These are phyloP conservation scores for Tichodroma muraria DNA, from an alignment of 2,113 vertebrate species.

Conservation along the genomic window DNA sequence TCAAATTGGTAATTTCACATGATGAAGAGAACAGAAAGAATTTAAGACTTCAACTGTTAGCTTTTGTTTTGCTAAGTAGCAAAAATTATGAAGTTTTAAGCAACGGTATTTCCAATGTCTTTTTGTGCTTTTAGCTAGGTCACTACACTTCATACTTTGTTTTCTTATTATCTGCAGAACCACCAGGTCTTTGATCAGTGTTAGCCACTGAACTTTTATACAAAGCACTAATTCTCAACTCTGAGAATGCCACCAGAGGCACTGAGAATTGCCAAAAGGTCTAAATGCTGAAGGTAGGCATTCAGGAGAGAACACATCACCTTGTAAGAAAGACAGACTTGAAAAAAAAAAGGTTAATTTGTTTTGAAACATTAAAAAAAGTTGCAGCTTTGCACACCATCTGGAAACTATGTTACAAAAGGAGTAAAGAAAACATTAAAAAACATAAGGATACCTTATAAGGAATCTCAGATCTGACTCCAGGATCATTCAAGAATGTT, in stretches of 20 bases:
- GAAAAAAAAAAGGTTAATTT: not conserved
- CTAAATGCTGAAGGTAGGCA: not conserved
- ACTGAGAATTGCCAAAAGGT: not conserved
- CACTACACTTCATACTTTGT: not conserved
- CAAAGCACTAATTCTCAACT: not conserved
- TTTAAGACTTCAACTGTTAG: not conserved
- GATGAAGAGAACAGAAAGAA: not conserved
- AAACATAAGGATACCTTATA: slow-evolving; percentile 38
- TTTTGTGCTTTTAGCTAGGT: not conserved
- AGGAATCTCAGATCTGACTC: slow-evolving; percentile 18
- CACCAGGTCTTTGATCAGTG: not conserved
- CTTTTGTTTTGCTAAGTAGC: not conserved
- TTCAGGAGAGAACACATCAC: not conserved
- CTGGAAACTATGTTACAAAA: not conserved
- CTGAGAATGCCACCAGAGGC: not conserved
- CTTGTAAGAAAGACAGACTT: not conserved
- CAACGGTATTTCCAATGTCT: not conserved
- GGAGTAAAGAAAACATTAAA: slow-evolving; percentile 8
- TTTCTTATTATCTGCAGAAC: not conserved
- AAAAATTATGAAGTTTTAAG: not conserved
- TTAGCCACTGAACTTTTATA: not conserved
- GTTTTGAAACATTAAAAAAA: too few species aligned
- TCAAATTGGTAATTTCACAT: not conserved
- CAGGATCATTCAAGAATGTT: not conserved
- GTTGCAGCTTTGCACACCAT: not conserved